These are phyloP conservation scores for Bubalus kerabau DNA, from an alignment of 2,113 vertebrate genomes.

Conservation along the genomic window DNA sequence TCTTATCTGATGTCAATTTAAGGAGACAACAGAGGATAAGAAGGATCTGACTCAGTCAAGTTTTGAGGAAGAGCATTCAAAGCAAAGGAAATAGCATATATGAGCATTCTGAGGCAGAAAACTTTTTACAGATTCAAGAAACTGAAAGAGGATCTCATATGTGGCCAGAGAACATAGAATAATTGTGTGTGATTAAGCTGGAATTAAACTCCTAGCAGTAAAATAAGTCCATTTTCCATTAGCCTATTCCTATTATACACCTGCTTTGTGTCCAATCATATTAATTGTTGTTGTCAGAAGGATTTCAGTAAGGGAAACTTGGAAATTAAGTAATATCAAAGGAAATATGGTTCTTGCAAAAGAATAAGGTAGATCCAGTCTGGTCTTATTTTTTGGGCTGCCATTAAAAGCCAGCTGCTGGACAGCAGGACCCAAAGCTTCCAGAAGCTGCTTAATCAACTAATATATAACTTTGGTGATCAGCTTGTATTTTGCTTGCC, in stretches of 20 bases:
- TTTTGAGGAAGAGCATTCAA: background rate
- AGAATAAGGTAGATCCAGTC: background rate
- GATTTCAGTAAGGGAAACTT: background rate
- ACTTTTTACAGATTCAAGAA: background rate
- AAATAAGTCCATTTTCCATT: background rate
- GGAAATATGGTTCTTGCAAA: background rate
- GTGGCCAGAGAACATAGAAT: background rate
- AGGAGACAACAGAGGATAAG: background rate
- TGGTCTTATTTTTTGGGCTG: background rate
- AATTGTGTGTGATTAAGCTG: background rate
- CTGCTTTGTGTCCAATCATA: background rate
- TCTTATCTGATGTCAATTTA: background rate
- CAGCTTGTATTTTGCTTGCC: background rate
- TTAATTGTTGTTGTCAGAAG: background rate
- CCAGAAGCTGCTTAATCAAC: background rate
- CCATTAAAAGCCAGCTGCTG: background rate
- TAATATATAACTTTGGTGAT: background rate
- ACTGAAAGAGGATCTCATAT: background rate
- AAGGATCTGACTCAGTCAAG: background rate
- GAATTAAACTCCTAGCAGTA: background rate
- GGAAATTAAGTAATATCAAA: background rate
- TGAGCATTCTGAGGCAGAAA: background rate
- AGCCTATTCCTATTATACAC: background rate
- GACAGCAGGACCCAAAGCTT: background rate
- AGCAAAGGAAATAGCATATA: background rate